These are phyloP conservation scores for Cosmia pyralina DNA, from an alignment of 2,888 invertebrate genomes.

Conservation along the genomic window DNA sequence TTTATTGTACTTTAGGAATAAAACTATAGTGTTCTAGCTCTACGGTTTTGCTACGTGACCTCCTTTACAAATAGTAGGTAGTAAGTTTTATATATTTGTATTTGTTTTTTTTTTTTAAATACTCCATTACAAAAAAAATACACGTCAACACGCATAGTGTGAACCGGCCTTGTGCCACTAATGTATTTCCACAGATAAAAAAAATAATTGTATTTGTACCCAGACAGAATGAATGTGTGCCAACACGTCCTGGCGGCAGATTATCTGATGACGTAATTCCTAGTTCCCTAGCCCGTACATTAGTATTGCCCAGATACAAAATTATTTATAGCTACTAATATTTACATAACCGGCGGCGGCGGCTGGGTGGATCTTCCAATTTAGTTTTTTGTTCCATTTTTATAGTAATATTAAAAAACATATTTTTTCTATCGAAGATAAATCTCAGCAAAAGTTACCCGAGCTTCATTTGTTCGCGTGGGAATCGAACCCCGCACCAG, in stretches of 20 bases:
- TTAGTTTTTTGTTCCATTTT: neutral
- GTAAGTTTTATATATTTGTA: neutral
- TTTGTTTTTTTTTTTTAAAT: constrained; percentile 1
- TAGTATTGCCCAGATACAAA: constrained; percentile 6
- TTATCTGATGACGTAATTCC: constrained; percentile 43
- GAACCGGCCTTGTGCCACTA: constrained; percentile 38
- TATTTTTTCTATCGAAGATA: neutral
- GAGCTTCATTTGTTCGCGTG: neutral
- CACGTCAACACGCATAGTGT: constrained; percentile 41
- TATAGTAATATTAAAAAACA: too few species aligned
- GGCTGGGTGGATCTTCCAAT: neutral
- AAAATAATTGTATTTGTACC: neutral
- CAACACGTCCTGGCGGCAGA: constrained; percentile 10
- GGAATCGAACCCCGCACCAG: neutral
- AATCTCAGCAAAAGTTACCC: neutral
- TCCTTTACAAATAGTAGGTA: constrained; percentile 15
- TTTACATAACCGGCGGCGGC: neutral
- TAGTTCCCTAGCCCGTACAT: constrained; percentile 5
- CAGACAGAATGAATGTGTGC: constrained; percentile 23
- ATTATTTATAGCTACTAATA: constrained; percentile 31
- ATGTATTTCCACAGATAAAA: constrained; percentile 37
- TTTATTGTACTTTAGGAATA: neutral
- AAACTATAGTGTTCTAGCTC: neutral
- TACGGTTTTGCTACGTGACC: constrained; percentile 1
- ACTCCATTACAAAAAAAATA: neutral